Evolutionary conservation across 53 echinoderm and acorn worm species (phyloP).

Genomic region (Echinometra lucunter): DNA sequence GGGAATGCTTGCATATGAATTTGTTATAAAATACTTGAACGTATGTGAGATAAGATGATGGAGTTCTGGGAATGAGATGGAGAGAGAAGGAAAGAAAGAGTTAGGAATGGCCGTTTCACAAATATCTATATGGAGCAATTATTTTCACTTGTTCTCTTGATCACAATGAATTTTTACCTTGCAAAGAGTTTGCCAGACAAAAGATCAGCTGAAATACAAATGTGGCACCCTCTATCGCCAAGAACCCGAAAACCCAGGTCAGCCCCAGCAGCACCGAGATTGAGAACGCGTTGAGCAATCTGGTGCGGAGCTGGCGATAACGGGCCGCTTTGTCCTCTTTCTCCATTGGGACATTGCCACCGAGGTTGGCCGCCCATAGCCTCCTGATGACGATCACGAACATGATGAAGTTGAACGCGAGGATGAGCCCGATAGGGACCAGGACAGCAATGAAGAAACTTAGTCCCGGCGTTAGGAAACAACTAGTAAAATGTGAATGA

Average conservation of each 20-base stretch:
- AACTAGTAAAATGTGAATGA: constrained; percentile 51
- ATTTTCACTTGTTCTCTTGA: no score
- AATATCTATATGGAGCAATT: no score
- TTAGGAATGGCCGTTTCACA: no score
- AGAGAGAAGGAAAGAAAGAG: no score
- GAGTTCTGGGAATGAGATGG: no score
- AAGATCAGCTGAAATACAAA: constrained; percentile 79
- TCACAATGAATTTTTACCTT: constrained; percentile 54
- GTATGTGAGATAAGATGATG: no score
- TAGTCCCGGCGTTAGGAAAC: constrained; percentile 74
- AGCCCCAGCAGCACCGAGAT: constrained; percentile 80
- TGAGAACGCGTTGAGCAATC: constrained; percentile 78
- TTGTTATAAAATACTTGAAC: no score
- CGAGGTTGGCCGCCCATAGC: constrained; percentile 67
- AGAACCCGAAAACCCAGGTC: constrained; percentile 82
- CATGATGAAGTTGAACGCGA: constrained; percentile 76
- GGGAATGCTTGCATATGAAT: no score
- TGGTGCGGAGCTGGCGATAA: constrained; percentile 74
- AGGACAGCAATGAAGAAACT: constrained; percentile 73
- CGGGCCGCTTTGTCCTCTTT: constrained; percentile 68
- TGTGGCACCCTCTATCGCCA: constrained; percentile 74
- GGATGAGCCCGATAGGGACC: constrained; percentile 73
- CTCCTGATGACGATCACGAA: constrained; percentile 76
- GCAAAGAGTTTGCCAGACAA: constrained; percentile 79
- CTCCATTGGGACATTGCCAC: constrained; percentile 46